Base-by-base conservation (phyloP, 2,797 vertebrate genomes). In the Megalops cyprinoides region DNA sequence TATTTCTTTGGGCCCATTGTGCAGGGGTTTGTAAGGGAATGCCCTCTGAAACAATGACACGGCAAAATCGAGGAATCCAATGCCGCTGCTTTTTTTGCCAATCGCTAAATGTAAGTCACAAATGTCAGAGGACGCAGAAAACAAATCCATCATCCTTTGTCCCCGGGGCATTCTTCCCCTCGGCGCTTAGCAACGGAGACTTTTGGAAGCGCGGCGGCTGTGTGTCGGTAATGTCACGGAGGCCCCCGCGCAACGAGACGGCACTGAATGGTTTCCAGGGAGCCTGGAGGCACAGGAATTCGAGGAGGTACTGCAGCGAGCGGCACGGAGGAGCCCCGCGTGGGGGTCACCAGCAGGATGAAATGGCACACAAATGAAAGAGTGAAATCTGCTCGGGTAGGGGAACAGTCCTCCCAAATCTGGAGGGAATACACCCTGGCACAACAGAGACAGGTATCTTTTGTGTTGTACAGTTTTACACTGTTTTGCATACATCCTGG, bases 191-290 rank as follows among this genome's bases (percentile, higher is more conserved):
- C 92, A 94, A 96, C 94, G 84, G 0, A 51, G 25, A 89, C 89
- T 90, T 86, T 88, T 85, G 85, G 90, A 78, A 85, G 88, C 86
- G 84, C 83, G 90, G 85, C 86, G 79, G 84, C 87, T 87, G 83
- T 89, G 85, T 90, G 90, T 91, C 81, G 90, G 90, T 90, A 93
- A 92, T 89, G 93, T 93, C 92, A 91, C 91, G 85, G 88, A 86
- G 88, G 85, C 88, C 87, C n/a, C 93, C 93, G 92, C 88, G 87
- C 92, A 90, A 92, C 81, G 90, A 93, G 90, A 91, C 88, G 82
- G 85, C 81, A 85, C 88, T 93, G 90, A 89, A 84, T 87, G 90
- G 95, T 96, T 94, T 94, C 96, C 89, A 93, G 89, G 95, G 87
- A 93, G 94, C 93, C 82, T 60, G 82, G 91, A 86, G 88, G 87